These are phyloP conservation scores for Gouania willdenowi DNA, from an alignment of 2,797 vertebrate species.

Conservation along the genomic window DNA sequence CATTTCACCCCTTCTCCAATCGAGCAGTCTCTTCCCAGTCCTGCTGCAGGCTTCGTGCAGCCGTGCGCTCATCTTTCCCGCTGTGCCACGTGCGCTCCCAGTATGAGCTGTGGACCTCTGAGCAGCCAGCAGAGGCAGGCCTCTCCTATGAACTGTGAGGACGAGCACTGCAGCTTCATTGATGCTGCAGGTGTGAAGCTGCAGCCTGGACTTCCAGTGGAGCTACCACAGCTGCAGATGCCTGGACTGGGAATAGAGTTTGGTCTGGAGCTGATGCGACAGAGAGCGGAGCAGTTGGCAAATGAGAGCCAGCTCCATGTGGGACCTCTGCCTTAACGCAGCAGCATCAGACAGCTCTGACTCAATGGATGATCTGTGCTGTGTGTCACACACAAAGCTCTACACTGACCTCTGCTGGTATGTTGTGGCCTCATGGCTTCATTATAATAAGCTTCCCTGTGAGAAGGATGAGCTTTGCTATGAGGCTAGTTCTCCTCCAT, in stretches of 20 bases:
- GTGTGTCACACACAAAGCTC: slow-evolving; percentile 66
- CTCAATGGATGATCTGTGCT: slow-evolving; percentile 8
- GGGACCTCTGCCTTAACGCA: slow-evolving; percentile 18
- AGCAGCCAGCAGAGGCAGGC: slow-evolving; percentile 45
- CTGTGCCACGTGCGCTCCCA: slow-evolving; percentile 47
- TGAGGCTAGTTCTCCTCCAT: slow-evolving; percentile 76
- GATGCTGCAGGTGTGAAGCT: slow-evolving; percentile 24
- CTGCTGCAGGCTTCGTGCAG: slow-evolving; percentile 33
- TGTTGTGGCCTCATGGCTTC: slow-evolving; percentile 70
- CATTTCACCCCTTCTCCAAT: slow-evolving; percentile 44
- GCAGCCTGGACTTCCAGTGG: slow-evolving; percentile 16
- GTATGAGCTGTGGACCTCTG: slow-evolving; percentile 17
- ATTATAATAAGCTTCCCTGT: slow-evolving; percentile 83
- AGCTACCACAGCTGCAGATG: slow-evolving; percentile 68
- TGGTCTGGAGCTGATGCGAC: slow-evolving; percentile 83
- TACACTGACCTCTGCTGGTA: slow-evolving; percentile 76
- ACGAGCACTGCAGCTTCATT: slow-evolving; percentile 32
- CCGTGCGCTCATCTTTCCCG: slow-evolving; percentile 53
- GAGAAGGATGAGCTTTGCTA: too few species aligned
- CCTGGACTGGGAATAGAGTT: slow-evolving; percentile 67
- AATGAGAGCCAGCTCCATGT: slow-evolving; percentile 59
- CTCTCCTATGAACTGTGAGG: slow-evolving; percentile 71
- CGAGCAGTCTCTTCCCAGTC: slow-evolving; percentile 36
- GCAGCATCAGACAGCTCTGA: slow-evolving; percentile 7
- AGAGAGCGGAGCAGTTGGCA: slow-evolving; percentile 84